Evolutionary conservation across 2,888 invertebrate species (phyloP), one percentile per base, ranked within the genome.

Genomic region (Protonemura montana): DNA sequence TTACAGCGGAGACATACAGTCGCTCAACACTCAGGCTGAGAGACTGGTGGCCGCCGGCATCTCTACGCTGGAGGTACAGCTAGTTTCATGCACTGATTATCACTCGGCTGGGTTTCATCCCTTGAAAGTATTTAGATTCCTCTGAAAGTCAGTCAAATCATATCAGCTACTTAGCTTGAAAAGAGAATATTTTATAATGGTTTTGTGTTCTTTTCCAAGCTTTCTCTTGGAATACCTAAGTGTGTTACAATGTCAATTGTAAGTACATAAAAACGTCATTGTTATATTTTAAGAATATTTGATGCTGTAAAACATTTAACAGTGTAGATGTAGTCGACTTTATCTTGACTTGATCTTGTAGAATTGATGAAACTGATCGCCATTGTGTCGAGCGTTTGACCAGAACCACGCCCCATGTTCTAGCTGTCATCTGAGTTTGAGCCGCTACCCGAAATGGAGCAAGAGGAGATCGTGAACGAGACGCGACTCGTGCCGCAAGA

Each of bases 401-500:
- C 59, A 21, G 13, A 10, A 10, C 59, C 6, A 16, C 21, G 16
- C 21, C 13, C 82, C 82, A 87, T 86, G 0, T 35, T 35, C 35
- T 90, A 93, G 93, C 89, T 94, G 76, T 94, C 94, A 0, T 93
- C 93, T 0, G 95, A 96, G 89, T 94, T 95, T 28, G 95, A 95
- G 88, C 91, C 93, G 0, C 89, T 93, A 0, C 92, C 92, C 0
- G 93, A 93, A 88, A 90, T 93, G 0, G 93, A 94, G 59, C 94
- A 95, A 86, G 96, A 96, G 89, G 96, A 96, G 90, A 94, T 95
- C 94, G 95, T 95, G 80, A 95, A 95, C 89, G 96, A 96, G 91
- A 94, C 95, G 0, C 93, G 96, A 0, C 93, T 98, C 88, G 96
- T 98, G 13, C 98, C 98, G 7, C 96, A 97, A 84, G 98, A 98